Percentiles rank a stretch among this genome's conserved stretches.
Conservation (phyloP, 2,888 invertebrate species). For the Neoascia interrupta region DNA sequence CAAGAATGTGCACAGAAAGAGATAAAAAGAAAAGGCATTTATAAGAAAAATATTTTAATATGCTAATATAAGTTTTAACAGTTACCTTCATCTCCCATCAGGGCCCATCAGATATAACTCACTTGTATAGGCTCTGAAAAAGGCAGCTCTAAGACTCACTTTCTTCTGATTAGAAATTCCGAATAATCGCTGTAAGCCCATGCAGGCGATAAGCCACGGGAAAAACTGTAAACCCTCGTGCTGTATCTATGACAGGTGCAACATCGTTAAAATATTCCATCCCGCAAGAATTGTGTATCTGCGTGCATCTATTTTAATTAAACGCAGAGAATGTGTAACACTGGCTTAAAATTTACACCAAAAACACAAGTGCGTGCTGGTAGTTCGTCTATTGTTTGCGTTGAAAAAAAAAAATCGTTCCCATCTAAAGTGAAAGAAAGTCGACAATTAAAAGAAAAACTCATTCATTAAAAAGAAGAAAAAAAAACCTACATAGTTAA, state of each 20-base stretch:
- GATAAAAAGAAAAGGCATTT: slow-evolving; percentile 17
- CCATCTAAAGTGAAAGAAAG: slow-evolving; percentile 22
- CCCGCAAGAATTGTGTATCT: slow-evolving; percentile 8
- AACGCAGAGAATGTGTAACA: slow-evolving; percentile 2
- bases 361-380: slow-evolving; percentile 25
- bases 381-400: slow-evolving; percentile 28
- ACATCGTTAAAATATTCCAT: not conserved
- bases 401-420: slow-evolving; percentile 5
- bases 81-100: not conserved
- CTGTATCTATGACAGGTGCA: slow-evolving; percentile 25
- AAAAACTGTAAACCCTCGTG: not conserved
- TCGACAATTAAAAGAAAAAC: slow-evolving; percentile 9
- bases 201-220: not conserved
- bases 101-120: no score
- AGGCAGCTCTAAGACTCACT: slow-evolving; percentile 20
- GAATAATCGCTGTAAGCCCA: slow-evolving; percentile 4
- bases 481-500: not conserved
- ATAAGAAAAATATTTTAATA: not conserved
- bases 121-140: not conserved
- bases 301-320: slow-evolving; percentile 31
- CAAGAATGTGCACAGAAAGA: no score
- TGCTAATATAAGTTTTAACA: slow-evolving; percentile 17
- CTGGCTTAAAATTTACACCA: slow-evolving; percentile 9
- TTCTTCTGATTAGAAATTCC: slow-evolving; percentile 43
- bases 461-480: not conserved